Evolutionary conservation across 2,888 invertebrate species (phyloP).

Genomic region (Cancer borealis): DNA sequence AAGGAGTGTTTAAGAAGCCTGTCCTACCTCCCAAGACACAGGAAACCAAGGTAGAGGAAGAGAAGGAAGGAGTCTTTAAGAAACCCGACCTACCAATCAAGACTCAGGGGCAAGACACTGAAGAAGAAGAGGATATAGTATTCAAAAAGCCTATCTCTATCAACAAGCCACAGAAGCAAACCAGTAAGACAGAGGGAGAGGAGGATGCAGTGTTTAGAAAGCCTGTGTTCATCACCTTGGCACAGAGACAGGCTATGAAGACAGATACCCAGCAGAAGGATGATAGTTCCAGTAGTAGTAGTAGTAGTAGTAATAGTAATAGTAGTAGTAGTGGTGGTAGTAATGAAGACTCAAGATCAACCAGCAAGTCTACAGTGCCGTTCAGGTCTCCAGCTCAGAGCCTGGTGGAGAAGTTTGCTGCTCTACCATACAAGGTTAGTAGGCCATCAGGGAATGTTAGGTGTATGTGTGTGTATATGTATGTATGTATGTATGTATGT

Average conservation of each 20-base stretch:
- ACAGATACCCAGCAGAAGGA: slow-evolving; percentile 21
- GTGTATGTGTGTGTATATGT: background rate
- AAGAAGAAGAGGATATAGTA: background rate
- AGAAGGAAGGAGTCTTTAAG: slow-evolving; percentile 26
- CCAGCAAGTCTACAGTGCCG: background rate
- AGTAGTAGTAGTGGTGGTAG: background rate
- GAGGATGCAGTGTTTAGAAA: slow-evolving; percentile 59
- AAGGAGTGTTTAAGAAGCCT: background rate
- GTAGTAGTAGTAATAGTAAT: background rate
- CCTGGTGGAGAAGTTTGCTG: slow-evolving; percentile 54
- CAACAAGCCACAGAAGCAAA: background rate
- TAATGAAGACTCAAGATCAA: background rate
- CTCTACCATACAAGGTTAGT: slow-evolving; percentile 66
- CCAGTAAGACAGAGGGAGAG: background rate
- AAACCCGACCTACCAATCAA: background rate
- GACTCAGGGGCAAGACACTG: background rate
- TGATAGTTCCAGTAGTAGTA: background rate
- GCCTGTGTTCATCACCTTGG: slow-evolving; percentile 59
- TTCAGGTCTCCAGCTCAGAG: slow-evolving; percentile 62
- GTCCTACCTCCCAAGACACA: background rate
- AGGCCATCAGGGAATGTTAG: background rate
- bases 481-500: no score
- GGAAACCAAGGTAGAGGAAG: background rate
- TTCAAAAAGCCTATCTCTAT: background rate
- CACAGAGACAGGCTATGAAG: background rate